Base-by-base conservation (phyloP, 1,140 invertebrate species). In the Sitobion miscanthi region DNA sequence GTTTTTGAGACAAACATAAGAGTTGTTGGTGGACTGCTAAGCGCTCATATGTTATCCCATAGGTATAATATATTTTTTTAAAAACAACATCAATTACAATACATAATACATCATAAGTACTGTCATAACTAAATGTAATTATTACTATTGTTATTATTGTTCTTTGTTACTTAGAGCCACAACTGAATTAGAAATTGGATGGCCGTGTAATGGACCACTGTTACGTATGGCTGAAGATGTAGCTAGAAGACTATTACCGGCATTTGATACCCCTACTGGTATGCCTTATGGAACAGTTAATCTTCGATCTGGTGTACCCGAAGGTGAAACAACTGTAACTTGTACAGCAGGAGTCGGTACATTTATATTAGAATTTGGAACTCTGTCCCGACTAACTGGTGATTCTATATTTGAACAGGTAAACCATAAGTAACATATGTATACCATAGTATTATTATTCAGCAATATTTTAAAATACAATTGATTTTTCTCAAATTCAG, bases 1-100 rank as follows among this genome's bases (percentile, higher is more conserved):
- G 99, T 99, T 1, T 99, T 99, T 97, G 99, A 99, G 96, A 99
- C 99, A 9, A 99, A 99, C 95, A 99, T 99, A 93, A 96, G 99
- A 95, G 99, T 99, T 94, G 97, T 99, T 94, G 99, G 99, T 52
- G 99, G 99, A 14, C 95, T 99, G 20, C 95, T 99, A 0, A 99
- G 98, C 95, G 99, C 99, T 30, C 99, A 99, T 96, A 96, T 99
- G 93, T 95, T 99, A 49, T 98, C 98, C 30, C 96, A 97, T 94
- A 97, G 96, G 97, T 97, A 95, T 83, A 8, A 30, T 17, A 62
- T 17, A 9, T 21, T 52, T 87, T 69, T 77, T n/a, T n/a, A 5
- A 17, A 77, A 69, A 69, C 62, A 77, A n/a, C 1, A 77, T 77
- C 0, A 77, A 62, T 62, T 62, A 62, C 30, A 62, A 30, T 62